These are phyloP conservation scores for Triplophysa siluroides DNA, from an alignment of 2,113 vertebrate genomes.

Conservation along the genomic window DNA sequence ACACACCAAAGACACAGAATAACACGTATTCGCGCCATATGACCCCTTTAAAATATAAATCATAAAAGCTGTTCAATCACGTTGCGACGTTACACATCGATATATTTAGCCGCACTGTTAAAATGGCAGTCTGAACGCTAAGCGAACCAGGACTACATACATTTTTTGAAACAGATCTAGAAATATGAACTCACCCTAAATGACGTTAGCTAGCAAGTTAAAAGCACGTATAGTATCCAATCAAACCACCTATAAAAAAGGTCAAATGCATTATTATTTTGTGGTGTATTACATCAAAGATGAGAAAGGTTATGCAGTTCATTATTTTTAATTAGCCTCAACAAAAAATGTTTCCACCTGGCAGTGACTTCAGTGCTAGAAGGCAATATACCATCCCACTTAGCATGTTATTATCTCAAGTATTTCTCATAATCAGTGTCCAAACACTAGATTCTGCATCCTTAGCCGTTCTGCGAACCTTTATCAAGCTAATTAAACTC, in stretches of 20 bases:
- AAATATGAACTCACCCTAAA: no score
- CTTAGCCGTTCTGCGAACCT: neutral
- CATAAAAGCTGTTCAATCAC: no score
- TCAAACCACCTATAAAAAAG: neutral
- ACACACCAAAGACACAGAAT: no score
- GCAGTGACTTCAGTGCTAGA: conserved; percentile 1
- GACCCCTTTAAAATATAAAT: no score
- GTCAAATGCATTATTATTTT: neutral
- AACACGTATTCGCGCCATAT: no score
- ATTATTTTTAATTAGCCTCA: neutral
- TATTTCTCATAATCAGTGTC: conserved; percentile 26
- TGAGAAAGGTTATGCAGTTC: neutral
- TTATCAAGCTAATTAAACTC: conserved; percentile 8
- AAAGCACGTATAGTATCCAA: no score
- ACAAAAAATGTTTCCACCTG: neutral
- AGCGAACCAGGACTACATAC: no score
- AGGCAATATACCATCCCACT: conserved; percentile 14
- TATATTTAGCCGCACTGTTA: no score
- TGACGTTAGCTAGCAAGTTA: no score
- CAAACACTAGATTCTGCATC: neutral
- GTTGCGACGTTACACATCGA: no score
- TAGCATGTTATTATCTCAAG: conserved; percentile 10
- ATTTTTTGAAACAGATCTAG: no score
- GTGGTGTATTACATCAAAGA: neutral
- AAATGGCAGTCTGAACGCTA: no score